Evolutionary conservation across 35 echinoderm and acorn worm species (phyloP).

Genomic region (Hemicentrotus pulcherrimus): DNA sequence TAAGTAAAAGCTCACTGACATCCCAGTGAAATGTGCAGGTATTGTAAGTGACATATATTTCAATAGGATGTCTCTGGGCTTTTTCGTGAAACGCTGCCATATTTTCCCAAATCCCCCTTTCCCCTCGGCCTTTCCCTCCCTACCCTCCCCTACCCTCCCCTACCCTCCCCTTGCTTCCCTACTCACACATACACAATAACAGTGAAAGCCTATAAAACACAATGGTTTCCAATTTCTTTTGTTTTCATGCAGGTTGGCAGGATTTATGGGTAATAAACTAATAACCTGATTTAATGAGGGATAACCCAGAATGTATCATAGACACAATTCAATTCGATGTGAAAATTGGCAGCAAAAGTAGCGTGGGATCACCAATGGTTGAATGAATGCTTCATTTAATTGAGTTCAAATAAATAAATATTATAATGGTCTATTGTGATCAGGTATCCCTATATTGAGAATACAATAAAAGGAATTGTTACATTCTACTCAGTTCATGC

Average conservation of each 20-base stretch:
- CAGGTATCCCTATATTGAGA: too few species aligned
- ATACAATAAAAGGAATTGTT: too few species aligned
- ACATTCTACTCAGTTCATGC: too few species aligned
- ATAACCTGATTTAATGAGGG: background rate
- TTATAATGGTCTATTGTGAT: too few species aligned
- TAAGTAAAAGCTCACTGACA: too few species aligned
- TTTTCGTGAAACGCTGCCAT: too few species aligned
- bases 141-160: background rate
- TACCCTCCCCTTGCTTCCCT: background rate
- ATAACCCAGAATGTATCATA: background rate
- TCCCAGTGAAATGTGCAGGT: too few species aligned
- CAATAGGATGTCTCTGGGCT: too few species aligned
- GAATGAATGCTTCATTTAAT: background rate
- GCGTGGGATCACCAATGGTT: background rate
- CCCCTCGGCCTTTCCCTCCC: background rate
- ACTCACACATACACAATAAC: background rate
- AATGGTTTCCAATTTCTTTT: background rate
- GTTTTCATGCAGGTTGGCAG: background rate
- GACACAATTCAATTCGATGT: background rate
- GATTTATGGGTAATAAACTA: background rate
- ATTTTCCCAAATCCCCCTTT: background rate
- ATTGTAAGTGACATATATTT: too few species aligned
- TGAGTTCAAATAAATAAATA: background rate
- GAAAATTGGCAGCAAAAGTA: background rate
- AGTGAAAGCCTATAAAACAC: background rate